Conservation (phyloP, 35 echinoderm and acorn worm species). For the Holothuria glaberrima region DNA sequence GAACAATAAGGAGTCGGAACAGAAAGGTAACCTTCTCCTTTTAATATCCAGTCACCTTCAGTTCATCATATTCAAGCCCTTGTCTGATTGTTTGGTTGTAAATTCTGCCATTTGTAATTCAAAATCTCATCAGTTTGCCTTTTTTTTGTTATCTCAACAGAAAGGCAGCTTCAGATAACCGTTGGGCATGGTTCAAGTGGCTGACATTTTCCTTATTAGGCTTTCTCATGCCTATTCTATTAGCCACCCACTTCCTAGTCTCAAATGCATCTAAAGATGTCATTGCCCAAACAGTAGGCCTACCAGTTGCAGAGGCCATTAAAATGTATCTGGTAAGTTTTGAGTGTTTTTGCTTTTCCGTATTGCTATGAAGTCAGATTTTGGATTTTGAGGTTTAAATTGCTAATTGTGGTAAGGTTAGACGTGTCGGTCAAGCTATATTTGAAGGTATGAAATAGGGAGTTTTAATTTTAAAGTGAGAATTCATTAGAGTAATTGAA, state of each 20-base stretch:
- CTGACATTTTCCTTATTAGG: conserved; percentile 77
- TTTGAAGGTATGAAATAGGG: too few relatives aligned
- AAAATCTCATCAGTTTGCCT: too few relatives aligned
- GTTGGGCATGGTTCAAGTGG: conserved; percentile 77
- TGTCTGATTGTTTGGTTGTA: too few relatives aligned
- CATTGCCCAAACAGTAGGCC: conserved; percentile 60
- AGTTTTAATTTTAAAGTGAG: too few relatives aligned
- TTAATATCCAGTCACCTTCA: too few relatives aligned
- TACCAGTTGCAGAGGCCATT: conserved; percentile 52
- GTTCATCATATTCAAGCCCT: too few relatives aligned
- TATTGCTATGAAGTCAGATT: background rate
- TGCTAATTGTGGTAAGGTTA: background rate
- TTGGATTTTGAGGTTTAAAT: background rate
- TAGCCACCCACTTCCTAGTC: conserved; percentile 81
- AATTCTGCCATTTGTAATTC: too few relatives aligned
- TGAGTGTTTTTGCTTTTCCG: background rate
- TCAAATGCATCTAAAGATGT: conserved; percentile 76
- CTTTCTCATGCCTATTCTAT: conserved; percentile 67
- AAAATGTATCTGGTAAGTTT: conserved; percentile 83
- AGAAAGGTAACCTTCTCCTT: too few relatives aligned
- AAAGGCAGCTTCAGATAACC: conserved; percentile 80
- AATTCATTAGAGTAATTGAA: too few relatives aligned
- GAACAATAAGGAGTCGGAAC: too few relatives aligned
- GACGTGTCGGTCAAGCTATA: too few relatives aligned
- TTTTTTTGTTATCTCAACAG: conserved; percentile 41